phyloP scores from a whole-genome alignment of 2,113 vertebrate genomes.

The Notiomystis cincta region DNA sequence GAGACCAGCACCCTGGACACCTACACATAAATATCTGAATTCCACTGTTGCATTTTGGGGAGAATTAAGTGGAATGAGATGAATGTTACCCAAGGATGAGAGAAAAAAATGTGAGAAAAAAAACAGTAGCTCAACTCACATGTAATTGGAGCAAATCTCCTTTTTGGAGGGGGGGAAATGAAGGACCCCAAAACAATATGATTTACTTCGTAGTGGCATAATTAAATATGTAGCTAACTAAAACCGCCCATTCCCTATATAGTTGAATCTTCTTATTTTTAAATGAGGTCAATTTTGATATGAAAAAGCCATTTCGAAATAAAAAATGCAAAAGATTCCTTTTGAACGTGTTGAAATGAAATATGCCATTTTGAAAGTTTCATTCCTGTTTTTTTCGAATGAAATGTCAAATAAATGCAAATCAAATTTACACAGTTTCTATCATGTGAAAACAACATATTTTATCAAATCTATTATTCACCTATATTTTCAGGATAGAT shows the following conservation, averaged over 20 bases:
- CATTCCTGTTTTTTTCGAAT: background rate
- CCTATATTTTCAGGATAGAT: background rate
- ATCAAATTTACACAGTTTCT: constrained; percentile 12
- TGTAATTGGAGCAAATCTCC: background rate
- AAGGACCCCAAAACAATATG: background rate
- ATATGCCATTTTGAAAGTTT: constrained; percentile 27
- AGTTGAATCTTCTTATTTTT: background rate
- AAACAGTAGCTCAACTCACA: background rate
- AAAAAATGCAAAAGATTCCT: constrained; percentile 31
- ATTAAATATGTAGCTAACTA: background rate
- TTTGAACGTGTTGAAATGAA: constrained; percentile 38
- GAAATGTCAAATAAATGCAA: constrained; percentile 36
- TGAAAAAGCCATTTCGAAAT: constrained; percentile 1
- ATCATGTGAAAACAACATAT: background rate
- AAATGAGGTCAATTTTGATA: constrained; percentile 48
- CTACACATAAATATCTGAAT: background rate
- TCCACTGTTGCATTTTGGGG: background rate
- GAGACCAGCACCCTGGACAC: background rate
- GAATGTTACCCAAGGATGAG: background rate
- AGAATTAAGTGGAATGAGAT: background rate
- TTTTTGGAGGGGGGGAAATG: background rate
- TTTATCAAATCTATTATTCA: constrained; percentile 50
- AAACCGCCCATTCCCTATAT: background rate
- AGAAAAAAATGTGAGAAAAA: background rate
- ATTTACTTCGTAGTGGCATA: background rate